phyloP scores from a whole-genome alignment of 2,888 invertebrate genomes.

The Hypselothyrea guttata region DNA sequence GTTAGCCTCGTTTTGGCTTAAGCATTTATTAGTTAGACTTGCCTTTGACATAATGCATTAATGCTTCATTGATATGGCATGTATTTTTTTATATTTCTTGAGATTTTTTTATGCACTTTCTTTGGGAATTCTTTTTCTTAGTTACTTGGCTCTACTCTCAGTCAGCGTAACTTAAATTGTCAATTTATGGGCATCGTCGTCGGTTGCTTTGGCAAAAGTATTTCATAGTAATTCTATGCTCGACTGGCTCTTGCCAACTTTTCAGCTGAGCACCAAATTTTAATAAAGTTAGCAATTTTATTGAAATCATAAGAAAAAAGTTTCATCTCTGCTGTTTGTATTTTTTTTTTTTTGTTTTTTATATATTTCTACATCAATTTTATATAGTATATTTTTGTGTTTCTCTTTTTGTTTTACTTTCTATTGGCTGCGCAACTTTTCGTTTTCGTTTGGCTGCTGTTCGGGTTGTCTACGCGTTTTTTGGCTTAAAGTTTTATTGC shows the following conservation, averaged over 20 bases:
- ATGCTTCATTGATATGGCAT: constrained; percentile 72
- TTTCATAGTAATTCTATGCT: constrained; percentile 76
- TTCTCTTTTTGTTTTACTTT: constrained; percentile 21
- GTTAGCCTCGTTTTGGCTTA: constrained; percentile 27
- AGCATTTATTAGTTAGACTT: constrained; percentile 69
- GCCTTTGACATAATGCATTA: constrained; percentile 60
- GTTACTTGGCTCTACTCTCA: constrained; percentile 45
- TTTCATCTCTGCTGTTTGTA: constrained; percentile 10
- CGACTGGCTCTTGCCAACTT: constrained; percentile 69
- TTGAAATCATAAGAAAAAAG: constrained; percentile 70
- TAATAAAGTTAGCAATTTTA: constrained; percentile 76
- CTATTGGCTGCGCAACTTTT: constrained; percentile 52
- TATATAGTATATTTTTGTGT: no score
- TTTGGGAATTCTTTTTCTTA: constrained; percentile 30
- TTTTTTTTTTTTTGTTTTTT: constrained; percentile 10
- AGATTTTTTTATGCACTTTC: constrained; percentile 5
- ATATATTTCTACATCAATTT: background rate
- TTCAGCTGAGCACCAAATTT: constrained; percentile 69
- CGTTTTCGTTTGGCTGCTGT: constrained; percentile 39
- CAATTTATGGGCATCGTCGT: constrained; percentile 69
- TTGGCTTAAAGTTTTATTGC: constrained; percentile 46
- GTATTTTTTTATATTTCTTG: constrained; percentile 42
- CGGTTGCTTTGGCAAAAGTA: constrained; percentile 67
- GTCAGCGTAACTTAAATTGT: constrained; percentile 68
- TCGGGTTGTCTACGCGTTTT: constrained; percentile 44